These are phyloP conservation scores for Sebastes taczanowskii DNA, from an alignment of 2,797 vertebrate species.

Conservation along the genomic window DNA sequence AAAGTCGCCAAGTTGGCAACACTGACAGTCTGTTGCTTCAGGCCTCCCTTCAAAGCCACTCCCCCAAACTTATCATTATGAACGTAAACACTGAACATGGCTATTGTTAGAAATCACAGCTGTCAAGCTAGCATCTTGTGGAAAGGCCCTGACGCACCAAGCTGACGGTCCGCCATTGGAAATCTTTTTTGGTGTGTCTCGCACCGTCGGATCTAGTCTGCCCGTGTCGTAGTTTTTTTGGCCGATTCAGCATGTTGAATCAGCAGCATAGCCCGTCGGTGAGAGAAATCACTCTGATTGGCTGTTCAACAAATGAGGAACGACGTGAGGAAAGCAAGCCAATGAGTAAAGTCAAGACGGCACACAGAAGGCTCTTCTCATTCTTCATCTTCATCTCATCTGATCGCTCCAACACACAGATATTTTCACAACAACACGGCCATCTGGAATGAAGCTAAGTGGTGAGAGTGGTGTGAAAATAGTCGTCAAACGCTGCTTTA, in stretches of 20 bases:
- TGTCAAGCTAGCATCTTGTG: not conserved
- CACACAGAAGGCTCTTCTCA: not conserved
- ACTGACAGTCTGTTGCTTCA: not conserved
- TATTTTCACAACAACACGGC: not conserved
- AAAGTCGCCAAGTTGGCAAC: not conserved
- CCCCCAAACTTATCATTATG: too few species aligned
- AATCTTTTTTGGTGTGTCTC: accelerated
- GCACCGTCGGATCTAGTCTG: not conserved
- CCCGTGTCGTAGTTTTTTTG: accelerated
- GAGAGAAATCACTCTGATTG: not conserved
- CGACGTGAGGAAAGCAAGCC: not conserved
- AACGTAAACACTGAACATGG: too few species aligned
- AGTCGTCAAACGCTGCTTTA: not conserved
- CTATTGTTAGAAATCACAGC: too few species aligned
- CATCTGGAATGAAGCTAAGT: too few species aligned
- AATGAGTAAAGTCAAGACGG: not conserved
- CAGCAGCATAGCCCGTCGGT: not conserved
- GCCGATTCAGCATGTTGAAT: not conserved
- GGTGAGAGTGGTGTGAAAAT: not conserved
- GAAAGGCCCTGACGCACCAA: not conserved
- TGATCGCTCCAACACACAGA: accelerated
- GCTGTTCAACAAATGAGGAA: not conserved
- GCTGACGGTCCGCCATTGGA: accelerated
- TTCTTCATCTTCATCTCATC: not conserved
- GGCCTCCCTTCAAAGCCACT: not conserved